Evolutionary conservation across 1,140 invertebrate species (phyloP).

Genomic region (Neoseiulus cucumeris): DNA sequence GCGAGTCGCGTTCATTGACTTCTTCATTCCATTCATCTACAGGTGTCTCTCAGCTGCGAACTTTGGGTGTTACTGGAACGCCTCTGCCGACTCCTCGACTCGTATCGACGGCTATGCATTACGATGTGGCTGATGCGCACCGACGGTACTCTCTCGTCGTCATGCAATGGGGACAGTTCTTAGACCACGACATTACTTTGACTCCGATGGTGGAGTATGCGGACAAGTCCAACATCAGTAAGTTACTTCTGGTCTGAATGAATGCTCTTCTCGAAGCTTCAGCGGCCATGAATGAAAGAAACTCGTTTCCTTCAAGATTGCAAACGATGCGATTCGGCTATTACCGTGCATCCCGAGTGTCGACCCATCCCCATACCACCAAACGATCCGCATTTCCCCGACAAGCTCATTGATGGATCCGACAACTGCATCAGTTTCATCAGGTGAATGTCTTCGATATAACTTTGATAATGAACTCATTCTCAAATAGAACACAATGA

Average conservation of each 20-base stretch:
- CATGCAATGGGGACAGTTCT: constrained; percentile 38
- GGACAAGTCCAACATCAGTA: constrained; percentile 11
- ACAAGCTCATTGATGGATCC: constrained; percentile 47
- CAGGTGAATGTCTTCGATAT: constrained; percentile 28
- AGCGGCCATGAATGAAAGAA: not conserved
- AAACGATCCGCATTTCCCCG: constrained; percentile 61
- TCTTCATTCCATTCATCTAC: constrained; percentile 18
- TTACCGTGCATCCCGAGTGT: constrained; percentile 69
- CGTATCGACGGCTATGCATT: constrained; percentile 60
- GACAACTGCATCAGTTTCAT: constrained; percentile 78
- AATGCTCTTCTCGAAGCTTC: no score
- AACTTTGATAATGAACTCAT: not conserved
- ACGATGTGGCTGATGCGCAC: constrained; percentile 42
- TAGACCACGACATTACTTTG: constrained; percentile 39
- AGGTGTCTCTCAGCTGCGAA: constrained; percentile 51
- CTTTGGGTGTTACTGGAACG: constrained; percentile 45
- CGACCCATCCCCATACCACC: constrained; percentile 62
- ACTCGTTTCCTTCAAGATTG: constrained; percentile 45
- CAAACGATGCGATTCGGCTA: constrained; percentile 41
- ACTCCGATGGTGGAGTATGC: constrained; percentile 34
- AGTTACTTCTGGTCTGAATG: not conserved
- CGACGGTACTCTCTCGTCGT: constrained; percentile 42
- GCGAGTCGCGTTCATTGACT: no score
- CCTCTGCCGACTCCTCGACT: constrained; percentile 55
- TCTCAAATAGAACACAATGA: no score